Percentiles rank a stretch among this genome's conserved stretches.
Conservation (phyloP, 2,797 vertebrate species). For the Acestrorhynchus altus region DNA sequence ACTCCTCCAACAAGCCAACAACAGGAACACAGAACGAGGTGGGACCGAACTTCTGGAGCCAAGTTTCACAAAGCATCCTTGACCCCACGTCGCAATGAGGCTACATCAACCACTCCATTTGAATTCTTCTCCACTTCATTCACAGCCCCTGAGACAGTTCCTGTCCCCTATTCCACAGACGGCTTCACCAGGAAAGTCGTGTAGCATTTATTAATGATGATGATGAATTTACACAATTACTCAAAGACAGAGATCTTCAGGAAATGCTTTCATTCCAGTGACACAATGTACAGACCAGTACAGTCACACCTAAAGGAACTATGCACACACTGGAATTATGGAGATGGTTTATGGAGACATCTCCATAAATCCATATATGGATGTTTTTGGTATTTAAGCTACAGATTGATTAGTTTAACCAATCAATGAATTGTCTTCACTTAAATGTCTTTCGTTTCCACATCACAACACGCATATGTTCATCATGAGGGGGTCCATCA, state of each 20-base stretch:
- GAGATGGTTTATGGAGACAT: background rate
- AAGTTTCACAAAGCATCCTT: constrained; percentile 48
- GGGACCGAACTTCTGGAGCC: constrained; percentile 12
- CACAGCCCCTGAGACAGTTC: constrained; percentile 38
- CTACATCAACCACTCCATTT: constrained; percentile 32
- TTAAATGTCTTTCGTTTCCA: background rate
- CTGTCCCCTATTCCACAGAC: constrained; percentile 22
- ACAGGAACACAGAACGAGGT: constrained; percentile 46
- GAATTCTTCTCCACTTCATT: constrained; percentile 18
- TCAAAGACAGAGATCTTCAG: no score
- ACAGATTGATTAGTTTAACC: background rate
- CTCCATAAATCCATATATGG: constrained; percentile 6
- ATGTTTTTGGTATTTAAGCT: background rate
- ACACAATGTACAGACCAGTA: constrained; percentile 1
- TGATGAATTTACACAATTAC: background rate
- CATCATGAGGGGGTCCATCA: no score
- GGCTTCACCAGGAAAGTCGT: constrained; percentile 37
- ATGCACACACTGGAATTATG: background rate
- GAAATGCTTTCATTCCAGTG: constrained; percentile 1
- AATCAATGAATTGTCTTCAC: background rate
- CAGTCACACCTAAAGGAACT: background rate
- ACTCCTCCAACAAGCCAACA: constrained; percentile 35
- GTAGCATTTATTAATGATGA: background rate
- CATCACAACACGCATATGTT: no score
- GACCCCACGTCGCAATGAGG: constrained; percentile 38